phyloP scores from a whole-genome alignment of 2,797 vertebrate species.

The Mormyrops boulengeri region DNA sequence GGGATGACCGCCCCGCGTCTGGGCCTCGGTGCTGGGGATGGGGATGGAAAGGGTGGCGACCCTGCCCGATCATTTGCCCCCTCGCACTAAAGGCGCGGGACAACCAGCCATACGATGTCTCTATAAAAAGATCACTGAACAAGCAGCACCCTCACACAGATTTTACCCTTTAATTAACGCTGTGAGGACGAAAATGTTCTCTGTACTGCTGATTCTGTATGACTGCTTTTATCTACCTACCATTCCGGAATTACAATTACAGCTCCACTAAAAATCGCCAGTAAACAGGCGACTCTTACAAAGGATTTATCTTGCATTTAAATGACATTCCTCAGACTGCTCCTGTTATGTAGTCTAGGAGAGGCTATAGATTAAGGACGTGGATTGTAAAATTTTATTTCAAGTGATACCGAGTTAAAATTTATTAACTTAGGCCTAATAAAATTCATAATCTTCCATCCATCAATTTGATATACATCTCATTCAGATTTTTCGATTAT shows the following conservation, averaged over 20 bases:
- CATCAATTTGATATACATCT: not conserved
- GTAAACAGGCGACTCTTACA: not conserved
- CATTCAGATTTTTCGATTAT: not conserved
- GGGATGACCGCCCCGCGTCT: not conserved
- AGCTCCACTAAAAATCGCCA: not conserved
- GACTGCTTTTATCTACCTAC: not conserved
- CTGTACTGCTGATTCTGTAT: not conserved
- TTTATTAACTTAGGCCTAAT: not conserved
- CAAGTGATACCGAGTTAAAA: not conserved
- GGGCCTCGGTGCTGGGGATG: not conserved
- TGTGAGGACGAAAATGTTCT: not conserved
- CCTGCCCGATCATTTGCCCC: not conserved
- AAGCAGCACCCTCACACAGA: not conserved
- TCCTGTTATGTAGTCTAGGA: not conserved
- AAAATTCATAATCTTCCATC: not conserved
- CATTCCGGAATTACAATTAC: not conserved
- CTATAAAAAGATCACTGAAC: not conserved
- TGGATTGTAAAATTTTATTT: not conserved
- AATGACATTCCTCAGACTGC: not conserved
- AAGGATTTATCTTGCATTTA: not conserved
- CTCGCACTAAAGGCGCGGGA: not conserved
- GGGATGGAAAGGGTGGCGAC: not conserved
- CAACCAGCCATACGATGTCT: not conserved
- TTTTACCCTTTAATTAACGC: not conserved
- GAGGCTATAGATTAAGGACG: not conserved